Base-by-base conservation (phyloP, 2,888 invertebrate species). In the Tigriopus californicus region DNA sequence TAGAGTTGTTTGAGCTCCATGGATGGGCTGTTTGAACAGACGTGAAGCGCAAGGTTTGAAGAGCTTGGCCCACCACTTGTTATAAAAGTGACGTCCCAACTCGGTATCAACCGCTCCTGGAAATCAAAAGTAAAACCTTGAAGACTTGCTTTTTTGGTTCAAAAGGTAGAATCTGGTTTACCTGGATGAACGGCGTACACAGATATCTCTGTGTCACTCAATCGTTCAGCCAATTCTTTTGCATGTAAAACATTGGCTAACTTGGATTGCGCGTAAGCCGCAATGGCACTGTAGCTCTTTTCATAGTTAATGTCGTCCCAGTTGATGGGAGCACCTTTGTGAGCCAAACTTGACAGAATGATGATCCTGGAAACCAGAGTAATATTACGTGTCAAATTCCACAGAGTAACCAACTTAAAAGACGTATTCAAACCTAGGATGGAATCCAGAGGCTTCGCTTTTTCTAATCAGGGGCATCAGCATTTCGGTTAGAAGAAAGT, bases 1-100 rank as follows among this genome's bases (percentile, higher is more conserved):
- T 11, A 58, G 15, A 12, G 15, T 11, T 13, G 48, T 58, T 58
- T 58, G 58, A 8, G 58, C 58, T 25, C 58, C 58, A 58, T 49
- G 33, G 6, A 56, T 46, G 6, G 56, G 44, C 2, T 20, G 18
- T 20, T 56, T 56, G 12, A 44, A 20, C 42, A 49, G 18, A 4
- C 5, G 46, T 15, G 10, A 3, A 6, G n/a, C 33, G 8, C 33
- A 33, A 33, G 33, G 33, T 33, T 33, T 33, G 33, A 33, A 8
- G 3, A 33, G 3, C 8, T 33, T 33, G 3, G 4, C 33, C 4
- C 8, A 33, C 33, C 33, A 33, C 8, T 3, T 33, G 3, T 5
- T 42, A 18, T 20, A 20, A 15, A 44, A 18, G 25, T 44, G 46
- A 1, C 56, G 20, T 12, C 22, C 18, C n/a, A 56, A 15, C n/a